These are phyloP conservation scores for Triops cancriformis DNA, from an alignment of 1,140 invertebrate genomes.

Conservation along the genomic window DNA sequence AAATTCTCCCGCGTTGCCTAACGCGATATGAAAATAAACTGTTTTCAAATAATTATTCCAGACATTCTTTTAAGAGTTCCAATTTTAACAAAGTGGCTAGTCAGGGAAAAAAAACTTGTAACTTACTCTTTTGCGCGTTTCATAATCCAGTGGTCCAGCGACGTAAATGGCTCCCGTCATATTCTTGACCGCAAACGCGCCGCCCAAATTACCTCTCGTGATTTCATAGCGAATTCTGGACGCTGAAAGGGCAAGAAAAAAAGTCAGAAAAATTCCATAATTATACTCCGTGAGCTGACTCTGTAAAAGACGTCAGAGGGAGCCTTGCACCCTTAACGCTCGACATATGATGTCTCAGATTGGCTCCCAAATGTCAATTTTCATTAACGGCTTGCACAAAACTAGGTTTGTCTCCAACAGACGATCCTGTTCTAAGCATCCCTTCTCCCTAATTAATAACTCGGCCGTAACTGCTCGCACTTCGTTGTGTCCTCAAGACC, in stretches of 20 bases:
- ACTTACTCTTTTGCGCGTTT: conserved; percentile 78
- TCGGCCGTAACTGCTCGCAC: no score
- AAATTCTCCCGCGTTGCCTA: no score
- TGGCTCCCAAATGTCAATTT: not conserved
- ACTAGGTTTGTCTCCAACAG: not conserved
- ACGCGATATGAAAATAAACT: not conserved
- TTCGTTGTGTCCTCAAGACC: no score
- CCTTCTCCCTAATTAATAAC: not conserved
- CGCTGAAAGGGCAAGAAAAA: conserved; percentile 58
- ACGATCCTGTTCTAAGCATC: not conserved
- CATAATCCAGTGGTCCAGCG: conserved; percentile 84
- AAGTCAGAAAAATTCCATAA: conserved; percentile 23
- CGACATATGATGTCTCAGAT: no score
- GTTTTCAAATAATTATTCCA: not conserved
- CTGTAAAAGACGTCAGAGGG: no score
- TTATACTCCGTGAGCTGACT: not conserved
- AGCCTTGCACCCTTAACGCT: no score
- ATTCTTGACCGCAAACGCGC: conserved; percentile 93
- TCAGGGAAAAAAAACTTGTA: not conserved
- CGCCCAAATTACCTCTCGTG: conserved; percentile 95
- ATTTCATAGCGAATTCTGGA: conserved; percentile 98
- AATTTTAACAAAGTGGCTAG: conserved; percentile 19
- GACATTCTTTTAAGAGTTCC: not conserved
- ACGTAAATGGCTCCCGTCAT: conserved; percentile 96
- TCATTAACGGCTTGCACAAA: not conserved